phyloP scores from a whole-genome alignment of 2,113 vertebrate genomes.

The Apus apus region DNA sequence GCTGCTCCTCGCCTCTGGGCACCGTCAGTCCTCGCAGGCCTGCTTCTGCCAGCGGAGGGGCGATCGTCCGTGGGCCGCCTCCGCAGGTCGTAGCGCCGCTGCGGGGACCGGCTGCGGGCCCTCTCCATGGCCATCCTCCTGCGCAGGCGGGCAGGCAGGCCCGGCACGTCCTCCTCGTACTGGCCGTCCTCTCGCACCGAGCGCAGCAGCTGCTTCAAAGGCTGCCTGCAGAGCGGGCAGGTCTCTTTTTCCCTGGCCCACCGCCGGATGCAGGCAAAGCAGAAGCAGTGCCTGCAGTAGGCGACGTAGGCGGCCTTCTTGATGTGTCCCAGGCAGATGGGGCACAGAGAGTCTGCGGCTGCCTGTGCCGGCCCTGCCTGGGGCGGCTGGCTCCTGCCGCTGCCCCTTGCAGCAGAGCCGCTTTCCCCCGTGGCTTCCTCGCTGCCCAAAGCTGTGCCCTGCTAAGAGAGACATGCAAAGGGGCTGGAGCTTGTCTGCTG shows the following conservation, averaged over 20 bases:
- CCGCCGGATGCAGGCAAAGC: not conserved
- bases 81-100: not conserved
- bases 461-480: no score
- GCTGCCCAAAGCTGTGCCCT: no score
- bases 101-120: not conserved
- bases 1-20: no score
- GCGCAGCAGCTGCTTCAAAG: not conserved
- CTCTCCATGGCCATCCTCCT: not conserved
- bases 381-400: not conserved
- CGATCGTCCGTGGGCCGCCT: no score
- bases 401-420: not conserved
- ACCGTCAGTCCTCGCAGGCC: no score
- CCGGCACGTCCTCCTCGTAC: not conserved
- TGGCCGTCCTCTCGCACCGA: not conserved
- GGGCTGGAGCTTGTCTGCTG: no score
- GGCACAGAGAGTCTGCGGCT: not conserved
- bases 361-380: not conserved
- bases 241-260: no score
- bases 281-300: not conserved
- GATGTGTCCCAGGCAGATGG: not conserved
- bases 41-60: rapidly evolving
- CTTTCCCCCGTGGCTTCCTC: not conserved
- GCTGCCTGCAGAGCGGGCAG: not conserved
- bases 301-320: not conserved
- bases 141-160: no score